phyloP scores from a whole-genome alignment of 2,113 vertebrate genomes.

The human region DNA sequence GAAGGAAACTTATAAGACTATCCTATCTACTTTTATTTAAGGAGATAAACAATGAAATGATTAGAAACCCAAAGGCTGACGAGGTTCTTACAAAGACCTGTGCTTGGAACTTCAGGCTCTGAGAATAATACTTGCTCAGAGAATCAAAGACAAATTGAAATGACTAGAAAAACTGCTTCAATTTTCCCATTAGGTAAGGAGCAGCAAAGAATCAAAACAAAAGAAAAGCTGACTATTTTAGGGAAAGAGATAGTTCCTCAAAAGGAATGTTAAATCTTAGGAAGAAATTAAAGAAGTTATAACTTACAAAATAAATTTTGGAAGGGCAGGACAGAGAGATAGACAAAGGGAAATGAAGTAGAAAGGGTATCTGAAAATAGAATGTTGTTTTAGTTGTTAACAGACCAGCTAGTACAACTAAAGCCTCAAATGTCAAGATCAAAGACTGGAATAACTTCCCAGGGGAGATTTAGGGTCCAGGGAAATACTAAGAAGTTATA shows the following conservation, averaged over 20 bases:
- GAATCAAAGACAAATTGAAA: background rate
- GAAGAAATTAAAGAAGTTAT: background rate
- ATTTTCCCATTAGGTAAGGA: background rate
- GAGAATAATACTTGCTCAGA: background rate
- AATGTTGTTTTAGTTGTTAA: background rate
- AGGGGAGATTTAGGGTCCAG: background rate
- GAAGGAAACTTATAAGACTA: background rate
- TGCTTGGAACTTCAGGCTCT: background rate
- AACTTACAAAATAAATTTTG: background rate
- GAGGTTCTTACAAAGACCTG: background rate
- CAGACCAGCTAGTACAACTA: background rate
- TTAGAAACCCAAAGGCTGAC: background rate
- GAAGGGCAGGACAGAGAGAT: background rate
- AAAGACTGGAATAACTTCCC: background rate
- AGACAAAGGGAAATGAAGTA: background rate
- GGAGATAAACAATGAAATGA: background rate
- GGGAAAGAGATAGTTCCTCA: background rate
- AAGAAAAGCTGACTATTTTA: background rate
- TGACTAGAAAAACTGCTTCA: background rate
- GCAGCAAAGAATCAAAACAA: background rate
- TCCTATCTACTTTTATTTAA: background rate
- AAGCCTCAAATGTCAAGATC: background rate
- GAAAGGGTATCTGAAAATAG: background rate
- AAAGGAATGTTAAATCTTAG: background rate
- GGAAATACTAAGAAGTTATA: background rate